These are phyloP conservation scores for Ageneiosus marmoratus DNA, from an alignment of 2,113 vertebrate genomes.

Conservation along the genomic window DNA sequence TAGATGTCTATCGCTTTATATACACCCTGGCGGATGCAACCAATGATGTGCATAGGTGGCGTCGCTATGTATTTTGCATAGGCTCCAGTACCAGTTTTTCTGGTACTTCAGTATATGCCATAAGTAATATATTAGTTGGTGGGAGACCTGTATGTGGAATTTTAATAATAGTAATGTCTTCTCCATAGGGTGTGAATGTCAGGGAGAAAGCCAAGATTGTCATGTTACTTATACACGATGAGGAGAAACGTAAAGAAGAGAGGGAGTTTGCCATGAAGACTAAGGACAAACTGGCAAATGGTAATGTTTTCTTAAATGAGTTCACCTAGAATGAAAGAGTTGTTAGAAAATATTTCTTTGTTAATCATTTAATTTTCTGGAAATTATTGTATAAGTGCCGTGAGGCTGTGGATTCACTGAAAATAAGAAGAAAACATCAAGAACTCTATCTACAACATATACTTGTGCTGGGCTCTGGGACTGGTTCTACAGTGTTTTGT, in stretches of 20 bases:
- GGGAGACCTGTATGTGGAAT: neutral
- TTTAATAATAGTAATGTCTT: neutral
- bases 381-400: neutral
- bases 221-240: conserved; percentile 83
- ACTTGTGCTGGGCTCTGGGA: neutral
- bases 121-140: neutral
- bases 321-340: neutral
- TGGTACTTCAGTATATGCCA: too few species aligned
- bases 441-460: too few species aligned
- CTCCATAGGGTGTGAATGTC: conserved; percentile 78
- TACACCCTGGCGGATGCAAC: too few species aligned
- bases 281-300: conserved; percentile 84
- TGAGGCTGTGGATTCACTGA: neutral
- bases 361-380: neutral
- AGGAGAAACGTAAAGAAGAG: conserved; percentile 85
- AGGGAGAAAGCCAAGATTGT: conserved; percentile 89
- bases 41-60: too few species aligned
- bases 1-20: too few species aligned
- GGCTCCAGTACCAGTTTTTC: too few species aligned
- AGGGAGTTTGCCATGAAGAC: conserved; percentile 84
- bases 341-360: neutral
- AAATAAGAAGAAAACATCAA: neutral
- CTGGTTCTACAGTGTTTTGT: neutral
- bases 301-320: conserved; percentile 57
- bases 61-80: too few species aligned